Base-by-base conservation (phyloP, 2,797 vertebrate genomes). In the Naso thynnoides region DNA sequence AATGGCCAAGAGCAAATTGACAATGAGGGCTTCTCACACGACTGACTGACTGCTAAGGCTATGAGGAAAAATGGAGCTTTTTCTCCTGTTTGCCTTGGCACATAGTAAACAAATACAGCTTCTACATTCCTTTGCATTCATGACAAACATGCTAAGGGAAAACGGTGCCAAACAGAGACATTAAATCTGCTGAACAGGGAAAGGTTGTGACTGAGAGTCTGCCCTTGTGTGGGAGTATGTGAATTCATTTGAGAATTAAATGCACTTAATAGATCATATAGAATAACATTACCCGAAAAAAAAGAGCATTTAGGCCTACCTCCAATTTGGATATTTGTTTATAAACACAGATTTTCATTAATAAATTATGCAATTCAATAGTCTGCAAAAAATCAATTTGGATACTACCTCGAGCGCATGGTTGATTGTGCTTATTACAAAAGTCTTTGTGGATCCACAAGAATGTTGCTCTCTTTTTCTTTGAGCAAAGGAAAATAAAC, bases 351-450 rank as follows among this genome's bases (percentile, higher is more conserved):
- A 70, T 79, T 86, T 83, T 81, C 63, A 83, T 88, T 72, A 64
- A 81, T 74, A 85, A 78, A 84, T 78, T 73, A 75, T 75, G 53
- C 70, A 86, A 86, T 72, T 77, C 58, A 84, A 54, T 76, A 81
- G 66, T 69, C 70, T 79, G 78, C 41, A 67, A 88, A 83, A 81
- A 73, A 81, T 78, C 73, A 21, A 89, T 88, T 86, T 83, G 63
- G 67, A 79, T 82, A 78, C 83, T 69, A 77, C 67, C 41, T 84
- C 69, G 69, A 81, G 76, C 26, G 13, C 61, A 55, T 71, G 71
- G 73, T 31, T 78, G 81, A 79, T 55, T 82, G 53, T 79, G 70
- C 81, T 84, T 77, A 79, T 82, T 81, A 84, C 82, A 73, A 60
- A 80, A 82, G 59, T 63, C 45, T 86, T 49, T 67, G 68, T 58